Percentiles rank a stretch among this genome's conserved stretches.
Evolutionary conservation across 1,140 invertebrate genomes (phyloP).

Genomic region (Camponotus floridanus): DNA sequence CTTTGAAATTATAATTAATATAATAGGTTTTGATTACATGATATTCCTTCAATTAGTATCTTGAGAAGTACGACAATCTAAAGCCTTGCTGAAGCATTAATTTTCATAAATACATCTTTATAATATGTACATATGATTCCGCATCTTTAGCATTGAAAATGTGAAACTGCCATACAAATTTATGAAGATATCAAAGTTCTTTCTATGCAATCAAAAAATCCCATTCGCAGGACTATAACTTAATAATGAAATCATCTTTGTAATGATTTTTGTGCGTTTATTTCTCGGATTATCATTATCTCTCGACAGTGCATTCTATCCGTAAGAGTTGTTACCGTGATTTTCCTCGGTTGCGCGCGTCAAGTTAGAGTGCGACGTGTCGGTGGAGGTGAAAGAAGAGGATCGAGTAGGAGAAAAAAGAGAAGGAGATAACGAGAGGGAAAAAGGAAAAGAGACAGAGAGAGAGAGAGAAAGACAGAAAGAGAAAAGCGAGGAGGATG

Average conservation of each 20-base stretch:
- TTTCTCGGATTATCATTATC: slow-evolving; percentile 37
- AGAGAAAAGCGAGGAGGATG: slow-evolving; percentile 36
- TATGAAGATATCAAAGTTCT: not conserved
- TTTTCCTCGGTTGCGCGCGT: too few relatives aligned
- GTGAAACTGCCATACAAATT: not conserved
- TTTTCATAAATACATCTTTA: not conserved
- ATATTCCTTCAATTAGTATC: slow-evolving; percentile 23
- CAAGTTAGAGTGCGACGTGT: slow-evolving; percentile 72
- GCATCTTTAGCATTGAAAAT: not conserved
- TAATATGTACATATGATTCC: not conserved
- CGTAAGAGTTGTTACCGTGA: slow-evolving; percentile 32
- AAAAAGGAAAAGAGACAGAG: not conserved
- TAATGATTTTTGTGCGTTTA: not conserved
- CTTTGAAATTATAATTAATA: slow-evolving; percentile 45
- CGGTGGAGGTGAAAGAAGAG: slow-evolving; percentile 71
- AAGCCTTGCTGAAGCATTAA: slow-evolving; percentile 13
- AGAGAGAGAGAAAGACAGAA: not conserved
- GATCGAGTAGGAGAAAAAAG: slow-evolving; percentile 51
- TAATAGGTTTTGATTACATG: slow-evolving; percentile 32
- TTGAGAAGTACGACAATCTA: slow-evolving; percentile 22
- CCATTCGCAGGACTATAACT: not conserved
- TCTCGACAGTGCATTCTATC: slow-evolving; percentile 31
- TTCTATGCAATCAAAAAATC: not conserved
- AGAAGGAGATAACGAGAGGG: slow-evolving; percentile 40
- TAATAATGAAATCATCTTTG: slow-evolving; percentile 9